A percentile compares a stretch with the other conserved stretches of the same genome.
These are phyloP conservation scores for Puffinus mauretanicus DNA, from an alignment of 2,113 vertebrate species.

Conservation along the genomic window DNA sequence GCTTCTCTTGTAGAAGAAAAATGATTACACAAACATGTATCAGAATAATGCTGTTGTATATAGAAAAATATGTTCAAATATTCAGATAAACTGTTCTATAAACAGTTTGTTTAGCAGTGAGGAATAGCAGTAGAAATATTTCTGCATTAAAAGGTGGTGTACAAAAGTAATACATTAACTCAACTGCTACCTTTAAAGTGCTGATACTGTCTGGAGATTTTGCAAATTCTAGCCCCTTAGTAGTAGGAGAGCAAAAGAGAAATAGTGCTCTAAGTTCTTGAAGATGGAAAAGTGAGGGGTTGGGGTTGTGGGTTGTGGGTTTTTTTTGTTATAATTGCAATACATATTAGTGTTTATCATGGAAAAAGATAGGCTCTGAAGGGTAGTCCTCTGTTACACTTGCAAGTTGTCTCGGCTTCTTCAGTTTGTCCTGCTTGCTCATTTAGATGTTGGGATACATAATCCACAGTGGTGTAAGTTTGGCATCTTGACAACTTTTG, in stretches of 20 bases:
- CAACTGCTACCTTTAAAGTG: background rate
- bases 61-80: background rate
- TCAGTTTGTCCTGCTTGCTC: background rate
- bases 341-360: background rate
- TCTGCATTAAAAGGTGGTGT: background rate
- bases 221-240: background rate
- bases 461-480: background rate
- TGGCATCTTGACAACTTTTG: background rate
- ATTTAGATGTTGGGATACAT: background rate
- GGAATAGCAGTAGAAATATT: background rate
- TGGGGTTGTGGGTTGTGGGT: too few relatives aligned
- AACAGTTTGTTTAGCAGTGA: background rate
- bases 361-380: background rate
- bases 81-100: background rate
- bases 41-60: background rate
- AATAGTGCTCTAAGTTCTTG: background rate
- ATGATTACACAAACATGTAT: background rate
- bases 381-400: background rate
- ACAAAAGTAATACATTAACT: background rate
- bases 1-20: background rate
- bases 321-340: background rate
- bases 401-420: background rate
- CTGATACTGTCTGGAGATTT: background rate
- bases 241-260: background rate
- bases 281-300: background rate